Conservation (phyloP, 1,140 invertebrate genomes). For the Diachasma alloeum region DNA sequence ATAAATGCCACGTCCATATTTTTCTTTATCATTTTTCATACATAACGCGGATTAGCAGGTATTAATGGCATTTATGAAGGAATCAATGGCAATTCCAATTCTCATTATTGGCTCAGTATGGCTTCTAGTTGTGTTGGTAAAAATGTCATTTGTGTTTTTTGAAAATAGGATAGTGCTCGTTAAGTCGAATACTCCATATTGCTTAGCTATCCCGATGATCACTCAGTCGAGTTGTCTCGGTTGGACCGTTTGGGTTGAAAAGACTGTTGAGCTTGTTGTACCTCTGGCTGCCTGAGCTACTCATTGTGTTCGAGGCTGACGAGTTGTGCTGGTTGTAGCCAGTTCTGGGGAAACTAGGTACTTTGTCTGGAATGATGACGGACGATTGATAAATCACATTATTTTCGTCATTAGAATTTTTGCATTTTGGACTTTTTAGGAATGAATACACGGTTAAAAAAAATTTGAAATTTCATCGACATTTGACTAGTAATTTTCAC, state of each 20-base stretch:
- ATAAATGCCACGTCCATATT: conserved; percentile 30
- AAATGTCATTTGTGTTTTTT: not conserved
- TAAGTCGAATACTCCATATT: conserved; percentile 5
- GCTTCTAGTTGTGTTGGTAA: not conserved
- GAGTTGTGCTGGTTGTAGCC: conserved; percentile 58
- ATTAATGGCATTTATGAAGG: conserved; percentile 25
- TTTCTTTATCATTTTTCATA: conserved; percentile 4
- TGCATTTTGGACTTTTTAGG: too few species aligned
- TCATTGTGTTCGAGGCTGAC: conserved; percentile 60
- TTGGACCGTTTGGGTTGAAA: conserved; percentile 49
- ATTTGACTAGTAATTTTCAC: too few species aligned
- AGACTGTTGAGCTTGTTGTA: conserved; percentile 62
- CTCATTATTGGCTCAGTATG: conserved; percentile 8
- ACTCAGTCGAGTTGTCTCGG: conserved; percentile 53
- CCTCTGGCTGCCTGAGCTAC: conserved; percentile 59
- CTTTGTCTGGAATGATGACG: conserved; percentile 53
- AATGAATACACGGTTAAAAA: too few species aligned
- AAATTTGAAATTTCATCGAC: too few species aligned
- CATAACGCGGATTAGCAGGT: too few species aligned
- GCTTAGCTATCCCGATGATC: conserved; percentile 61
- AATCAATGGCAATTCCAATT: conserved; percentile 11
- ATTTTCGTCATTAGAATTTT: too few species aligned
- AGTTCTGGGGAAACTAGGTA: conserved; percentile 57
- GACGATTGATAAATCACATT: not conserved
- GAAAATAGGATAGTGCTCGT: not conserved